Evolutionary conservation across 2,113 vertebrate species (phyloP), one percentile per base, ranked within the genome.

Genomic region (Dermatemys mawii): DNA sequence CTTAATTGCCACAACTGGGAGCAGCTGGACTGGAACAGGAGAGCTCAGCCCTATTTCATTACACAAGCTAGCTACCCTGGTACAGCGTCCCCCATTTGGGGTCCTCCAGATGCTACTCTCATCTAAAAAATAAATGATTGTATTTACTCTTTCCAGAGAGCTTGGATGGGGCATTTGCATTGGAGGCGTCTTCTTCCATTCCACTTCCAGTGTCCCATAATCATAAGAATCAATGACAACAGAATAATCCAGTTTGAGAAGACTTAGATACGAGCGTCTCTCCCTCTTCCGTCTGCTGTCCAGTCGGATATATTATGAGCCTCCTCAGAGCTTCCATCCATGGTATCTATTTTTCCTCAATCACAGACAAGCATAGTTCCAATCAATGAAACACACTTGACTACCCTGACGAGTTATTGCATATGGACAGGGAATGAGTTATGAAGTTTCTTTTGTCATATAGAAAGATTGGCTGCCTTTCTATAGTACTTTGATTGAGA

Each of bases 401-500:
- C 24, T 41, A 24, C 21, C 38, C 70, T 24, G 1, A 17, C 16
- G 78, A 53, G 6, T 75, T 53, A 49, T 32, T 76, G 50, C 83
- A 29, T 0, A 13, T 11, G 6, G 26, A 10, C 22, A 29, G 54
- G 35, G 67, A 87, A 55, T 5, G 55, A 4, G n/a, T 5, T 54
- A n/a, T 48, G 88, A 87, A 32, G 19, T 19, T 82, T 32, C 81
- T 78, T 1, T 0, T 76, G n/a, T 82, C 24, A 32, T 21, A 6
- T 2, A 81, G 57, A 32, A 95, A 91, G 75, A 84, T 81, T 89
- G 70, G 79, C 26, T 13, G 78, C 89, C 87, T 96, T 94, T 53
- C 24, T 54, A 84, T 63, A 50, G 75, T 35, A 70, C 44, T 54
- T 78, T 81, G 76, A 41, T 29, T 88, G 55, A 75, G 67, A 86